phyloP scores from a whole-genome alignment of 2,888 invertebrate species.

The Piscicola geometra region DNA sequence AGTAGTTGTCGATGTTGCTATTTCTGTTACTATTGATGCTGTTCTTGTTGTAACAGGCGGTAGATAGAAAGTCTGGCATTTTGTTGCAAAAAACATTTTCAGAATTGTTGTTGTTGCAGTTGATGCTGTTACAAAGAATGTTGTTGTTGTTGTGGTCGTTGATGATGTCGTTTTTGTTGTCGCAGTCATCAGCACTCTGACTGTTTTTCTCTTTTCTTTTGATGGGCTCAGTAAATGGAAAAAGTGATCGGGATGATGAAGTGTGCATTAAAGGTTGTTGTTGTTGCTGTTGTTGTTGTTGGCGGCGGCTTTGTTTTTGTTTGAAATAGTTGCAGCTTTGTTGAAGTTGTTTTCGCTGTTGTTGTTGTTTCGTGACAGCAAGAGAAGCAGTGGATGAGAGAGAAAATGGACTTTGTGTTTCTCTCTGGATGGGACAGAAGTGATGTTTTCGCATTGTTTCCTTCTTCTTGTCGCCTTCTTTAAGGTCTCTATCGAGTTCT shows the following conservation, averaged over 20 bases:
- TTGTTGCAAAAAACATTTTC: constrained; percentile 4
- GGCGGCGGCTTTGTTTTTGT: constrained; percentile 9
- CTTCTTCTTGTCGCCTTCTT: no score
- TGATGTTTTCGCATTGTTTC: not conserved
- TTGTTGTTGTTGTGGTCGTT: constrained; percentile 14
- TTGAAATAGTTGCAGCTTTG: not conserved
- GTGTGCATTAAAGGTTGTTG: not conserved
- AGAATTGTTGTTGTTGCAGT: not conserved
- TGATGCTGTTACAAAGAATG: not conserved
- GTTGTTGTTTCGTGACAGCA: constrained; percentile 2
- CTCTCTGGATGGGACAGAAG: not conserved
- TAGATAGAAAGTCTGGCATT: constrained; percentile 1
- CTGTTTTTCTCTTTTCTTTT: not conserved
- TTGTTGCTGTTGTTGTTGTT: no score
- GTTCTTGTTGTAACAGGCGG: not conserved
- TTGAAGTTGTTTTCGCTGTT: not conserved
- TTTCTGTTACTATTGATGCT: not conserved
- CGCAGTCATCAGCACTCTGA: no score
- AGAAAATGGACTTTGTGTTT: not conserved
- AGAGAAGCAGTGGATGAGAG: constrained; percentile 3
- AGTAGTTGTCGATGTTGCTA: not conserved
- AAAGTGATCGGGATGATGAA: not conserved
- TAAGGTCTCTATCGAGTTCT: no score
- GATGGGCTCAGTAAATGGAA: not conserved
- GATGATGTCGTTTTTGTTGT: constrained; percentile 11